Evolutionary conservation across 2,113 vertebrate species (phyloP).

Genomic region (Gallinago undulata): DNA sequence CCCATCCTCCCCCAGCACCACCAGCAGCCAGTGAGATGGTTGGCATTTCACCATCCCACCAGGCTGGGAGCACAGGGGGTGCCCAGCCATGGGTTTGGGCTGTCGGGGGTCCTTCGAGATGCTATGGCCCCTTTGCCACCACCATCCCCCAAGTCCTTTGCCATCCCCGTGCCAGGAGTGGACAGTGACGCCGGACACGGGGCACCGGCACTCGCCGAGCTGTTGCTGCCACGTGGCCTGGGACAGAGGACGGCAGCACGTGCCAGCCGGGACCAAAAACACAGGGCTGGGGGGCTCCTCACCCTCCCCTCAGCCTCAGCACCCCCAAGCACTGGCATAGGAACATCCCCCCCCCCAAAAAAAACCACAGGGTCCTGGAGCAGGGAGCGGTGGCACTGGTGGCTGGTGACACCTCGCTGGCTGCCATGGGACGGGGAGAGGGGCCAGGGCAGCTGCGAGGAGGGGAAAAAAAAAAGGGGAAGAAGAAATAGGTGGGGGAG

Average conservation of each 20-base stretch:
- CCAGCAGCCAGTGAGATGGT: fast-evolving
- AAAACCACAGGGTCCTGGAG: neutral
- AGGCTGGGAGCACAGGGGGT: neutral
- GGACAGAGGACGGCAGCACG: neutral
- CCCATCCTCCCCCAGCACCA: fast-evolving
- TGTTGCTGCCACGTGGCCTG: neutral
- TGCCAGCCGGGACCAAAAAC: neutral
- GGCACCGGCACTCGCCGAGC: fast-evolving
- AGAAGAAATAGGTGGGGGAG: neutral
- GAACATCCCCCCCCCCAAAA: neutral
- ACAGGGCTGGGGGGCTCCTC: fast-evolving
- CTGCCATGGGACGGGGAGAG: fast-evolving
- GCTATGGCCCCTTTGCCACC: neutral
- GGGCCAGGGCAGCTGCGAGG: fast-evolving
- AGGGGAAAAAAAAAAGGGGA: neutral
- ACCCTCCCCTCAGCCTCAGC: too few relatives aligned
- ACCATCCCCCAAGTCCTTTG: fast-evolving
- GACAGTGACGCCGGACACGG: fast-evolving
- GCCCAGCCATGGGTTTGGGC: neutral
- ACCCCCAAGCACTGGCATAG: neutral
- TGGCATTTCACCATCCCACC: too few relatives aligned
- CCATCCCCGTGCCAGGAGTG: neutral
- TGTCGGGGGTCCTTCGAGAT: neutral
- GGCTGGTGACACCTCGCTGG: fast-evolving
- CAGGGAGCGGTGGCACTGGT: fast-evolving